Conservation (phyloP, 2,888 invertebrate species). For the Pseudococcus longispinus region DNA sequence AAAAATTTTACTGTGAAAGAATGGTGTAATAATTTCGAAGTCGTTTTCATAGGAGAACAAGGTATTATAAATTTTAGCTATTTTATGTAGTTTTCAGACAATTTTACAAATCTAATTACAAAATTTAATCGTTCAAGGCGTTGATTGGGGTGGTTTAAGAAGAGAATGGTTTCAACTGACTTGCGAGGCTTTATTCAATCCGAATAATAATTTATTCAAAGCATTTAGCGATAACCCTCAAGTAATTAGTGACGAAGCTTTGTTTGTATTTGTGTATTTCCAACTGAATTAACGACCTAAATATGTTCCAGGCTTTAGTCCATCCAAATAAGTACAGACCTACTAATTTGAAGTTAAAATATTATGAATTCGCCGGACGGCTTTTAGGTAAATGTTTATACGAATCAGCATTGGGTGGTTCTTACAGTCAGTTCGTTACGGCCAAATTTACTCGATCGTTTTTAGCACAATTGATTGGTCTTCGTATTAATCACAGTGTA, state of each 20-base stretch:
- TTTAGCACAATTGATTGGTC: slow-evolving; percentile 91
- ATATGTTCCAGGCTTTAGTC: slow-evolving; percentile 71
- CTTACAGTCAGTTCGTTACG: slow-evolving; percentile 83
- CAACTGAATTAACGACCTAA: neutral
- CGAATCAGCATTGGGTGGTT: slow-evolving; percentile 89
- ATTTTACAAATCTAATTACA: neutral
- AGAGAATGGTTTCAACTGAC: slow-evolving; percentile 94
- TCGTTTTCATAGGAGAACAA: slow-evolving; percentile 92
- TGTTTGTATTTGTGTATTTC: neutral
- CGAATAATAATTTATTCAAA: slow-evolving; percentile 80
- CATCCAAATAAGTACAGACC: slow-evolving; percentile 84
- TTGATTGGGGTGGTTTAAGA: slow-evolving; percentile 93
- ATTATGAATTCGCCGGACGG: slow-evolving; percentile 92
- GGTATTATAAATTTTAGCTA: slow-evolving; percentile 64
- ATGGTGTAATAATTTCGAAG: slow-evolving; percentile 94
- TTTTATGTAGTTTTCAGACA: neutral
- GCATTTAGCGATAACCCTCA: slow-evolving; percentile 76
- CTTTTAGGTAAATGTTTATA: slow-evolving; percentile 94
- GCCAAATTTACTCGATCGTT: slow-evolving; percentile 91
- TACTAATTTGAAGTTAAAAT: slow-evolving; percentile 79
- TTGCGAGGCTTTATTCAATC: slow-evolving; percentile 86
- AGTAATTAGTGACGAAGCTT: slow-evolving; percentile 54
- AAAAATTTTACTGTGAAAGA: slow-evolving; percentile 85
- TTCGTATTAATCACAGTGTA: slow-evolving; percentile 91
- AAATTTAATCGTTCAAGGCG: slow-evolving; percentile 66